Conservation (phyloP, 2,113 vertebrate genomes). For the Pipa parva region DNA sequence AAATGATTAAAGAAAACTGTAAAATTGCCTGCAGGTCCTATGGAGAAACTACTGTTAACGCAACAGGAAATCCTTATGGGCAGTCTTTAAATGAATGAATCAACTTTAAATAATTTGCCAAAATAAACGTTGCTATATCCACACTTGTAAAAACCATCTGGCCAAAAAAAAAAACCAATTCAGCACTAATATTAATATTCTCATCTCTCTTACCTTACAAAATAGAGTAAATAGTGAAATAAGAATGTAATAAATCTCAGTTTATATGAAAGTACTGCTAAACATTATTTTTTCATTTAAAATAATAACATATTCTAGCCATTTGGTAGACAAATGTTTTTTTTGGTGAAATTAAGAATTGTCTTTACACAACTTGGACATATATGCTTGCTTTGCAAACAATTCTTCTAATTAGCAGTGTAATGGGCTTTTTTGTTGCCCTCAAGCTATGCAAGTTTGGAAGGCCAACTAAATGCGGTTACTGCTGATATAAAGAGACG, state of each 20-base stretch:
- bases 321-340: not conserved
- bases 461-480: conserved; percentile 3
- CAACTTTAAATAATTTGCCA: too few species aligned
- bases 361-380: not conserved
- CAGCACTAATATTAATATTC: too few species aligned
- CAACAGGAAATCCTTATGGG: too few species aligned
- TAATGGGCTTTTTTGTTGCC: conserved; percentile 1
- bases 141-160: too few species aligned
- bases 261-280: not conserved
- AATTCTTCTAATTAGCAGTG: conserved; percentile 18
- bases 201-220: too few species aligned
- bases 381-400: conserved; percentile 9
- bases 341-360: not conserved
- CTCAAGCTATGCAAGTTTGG: conserved; percentile 14
- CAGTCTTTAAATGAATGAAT: too few species aligned
- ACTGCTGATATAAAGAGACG: conserved; percentile 8
- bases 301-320: not conserved
- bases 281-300: not conserved
- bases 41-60: too few species aligned
- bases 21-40: too few species aligned
- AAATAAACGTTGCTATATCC: too few species aligned
- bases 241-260: not conserved
- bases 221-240: not conserved
- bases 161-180: too few species aligned
- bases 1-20: too few species aligned